Conservation (phyloP, 2,113 vertebrate genomes). For the Lynx canadensis region DNA sequence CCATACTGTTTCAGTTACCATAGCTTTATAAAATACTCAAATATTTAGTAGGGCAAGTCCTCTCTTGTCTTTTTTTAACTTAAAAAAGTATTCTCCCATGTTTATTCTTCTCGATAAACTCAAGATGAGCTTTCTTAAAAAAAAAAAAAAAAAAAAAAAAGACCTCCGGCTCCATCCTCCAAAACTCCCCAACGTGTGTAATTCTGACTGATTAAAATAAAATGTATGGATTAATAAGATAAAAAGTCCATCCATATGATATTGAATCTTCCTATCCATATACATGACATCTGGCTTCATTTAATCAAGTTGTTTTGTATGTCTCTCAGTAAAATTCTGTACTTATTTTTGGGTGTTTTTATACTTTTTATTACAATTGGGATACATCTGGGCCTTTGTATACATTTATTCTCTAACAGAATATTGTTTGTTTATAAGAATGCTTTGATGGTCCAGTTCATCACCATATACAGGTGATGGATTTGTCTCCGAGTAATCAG, state of each 20-base stretch:
- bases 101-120: slow-evolving; percentile 18
- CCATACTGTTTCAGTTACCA: neutral
- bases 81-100: neutral
- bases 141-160: neutral
- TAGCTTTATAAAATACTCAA: neutral
- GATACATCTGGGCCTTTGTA: neutral
- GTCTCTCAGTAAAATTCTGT: neutral
- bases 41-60: neutral
- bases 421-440: neutral
- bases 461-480: neutral
- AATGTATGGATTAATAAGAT: neutral
- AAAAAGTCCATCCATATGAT: neutral
- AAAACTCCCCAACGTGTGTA: neutral
- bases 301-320: neutral
- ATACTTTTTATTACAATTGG: neutral
- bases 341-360: neutral
- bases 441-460: neutral
- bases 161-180: neutral
- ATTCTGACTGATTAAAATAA: neutral
- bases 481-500: neutral
- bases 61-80: neutral
- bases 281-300: neutral
- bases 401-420: neutral
- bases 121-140: neutral
- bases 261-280: neutral